Conservation (phyloP, 2,113 vertebrate species). For the Miniopterus natalensis region DNA sequence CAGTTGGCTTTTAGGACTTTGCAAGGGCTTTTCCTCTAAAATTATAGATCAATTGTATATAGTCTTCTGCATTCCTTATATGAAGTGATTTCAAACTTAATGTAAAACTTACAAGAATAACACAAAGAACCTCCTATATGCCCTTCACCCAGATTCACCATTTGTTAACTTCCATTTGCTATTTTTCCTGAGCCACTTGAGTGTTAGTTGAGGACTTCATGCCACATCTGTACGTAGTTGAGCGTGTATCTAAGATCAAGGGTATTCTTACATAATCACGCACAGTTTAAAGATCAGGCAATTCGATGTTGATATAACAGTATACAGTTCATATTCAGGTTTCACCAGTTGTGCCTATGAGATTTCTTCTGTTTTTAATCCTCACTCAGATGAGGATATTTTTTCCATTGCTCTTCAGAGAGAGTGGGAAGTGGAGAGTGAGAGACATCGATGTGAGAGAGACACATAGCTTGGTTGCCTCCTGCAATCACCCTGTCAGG, state of each 20-base stretch:
- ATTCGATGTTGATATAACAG: not conserved
- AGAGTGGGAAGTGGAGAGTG: too few relatives aligned
- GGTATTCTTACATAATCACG: not conserved
- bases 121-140: not conserved
- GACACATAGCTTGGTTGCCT: too few relatives aligned
- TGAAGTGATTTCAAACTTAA: not conserved
- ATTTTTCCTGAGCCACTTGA: not conserved
- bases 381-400: not conserved
- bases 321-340: not conserved
- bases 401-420: too few relatives aligned
- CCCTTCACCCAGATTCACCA: not conserved
- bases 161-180: not conserved
- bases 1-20: not conserved
- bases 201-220: not conserved
- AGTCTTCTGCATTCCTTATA: not conserved
- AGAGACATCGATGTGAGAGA: too few relatives aligned
- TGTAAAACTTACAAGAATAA: not conserved
- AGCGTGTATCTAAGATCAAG: not conserved
- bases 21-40: not conserved
- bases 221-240: not conserved
- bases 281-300: not conserved
- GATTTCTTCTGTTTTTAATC: not conserved
- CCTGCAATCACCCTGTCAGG: too few relatives aligned
- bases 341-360: not conserved
- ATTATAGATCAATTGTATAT: not conserved